Evolutionary conservation across 1,140 invertebrate genomes (phyloP).

Genomic region (Oscheius sp.): DNA sequence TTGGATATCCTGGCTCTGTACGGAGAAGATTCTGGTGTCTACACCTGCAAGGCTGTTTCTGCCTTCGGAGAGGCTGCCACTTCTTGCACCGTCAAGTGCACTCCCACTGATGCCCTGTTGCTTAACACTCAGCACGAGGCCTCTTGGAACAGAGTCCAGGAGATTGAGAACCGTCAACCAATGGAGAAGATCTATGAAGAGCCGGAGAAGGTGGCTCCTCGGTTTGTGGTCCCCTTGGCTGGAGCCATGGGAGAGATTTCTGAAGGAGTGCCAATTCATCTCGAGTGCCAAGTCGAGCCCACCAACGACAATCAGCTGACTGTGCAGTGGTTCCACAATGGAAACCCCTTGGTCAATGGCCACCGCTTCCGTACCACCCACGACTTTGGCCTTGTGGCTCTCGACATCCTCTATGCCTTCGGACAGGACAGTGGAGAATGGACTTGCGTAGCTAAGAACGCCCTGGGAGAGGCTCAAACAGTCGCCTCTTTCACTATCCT

Average conservation of each 20-base stretch:
- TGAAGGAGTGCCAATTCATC: constrained; percentile 85
- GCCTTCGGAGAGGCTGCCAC: constrained; percentile 85
- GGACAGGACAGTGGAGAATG: constrained; percentile 81
- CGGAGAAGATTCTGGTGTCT: constrained; percentile 86
- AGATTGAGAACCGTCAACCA: constrained; percentile 78
- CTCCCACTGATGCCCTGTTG: constrained; percentile 75
- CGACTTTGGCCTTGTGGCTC: constrained; percentile 85
- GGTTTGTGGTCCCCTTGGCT: constrained; percentile 68
- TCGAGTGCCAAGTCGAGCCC: constrained; percentile 90
- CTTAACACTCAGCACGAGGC: constrained; percentile 82
- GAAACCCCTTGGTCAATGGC: constrained; percentile 79
- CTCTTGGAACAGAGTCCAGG: constrained; percentile 80
- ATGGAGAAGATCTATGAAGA: constrained; percentile 64
- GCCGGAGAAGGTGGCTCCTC: constrained; percentile 68
- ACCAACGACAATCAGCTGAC: constrained; percentile 88
- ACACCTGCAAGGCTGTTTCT: constrained; percentile 89
- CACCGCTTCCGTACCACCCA: constrained; percentile 82
- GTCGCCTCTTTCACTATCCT: constrained; percentile 44
- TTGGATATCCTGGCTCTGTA: constrained; percentile 91
- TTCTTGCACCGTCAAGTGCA: constrained; percentile 79
- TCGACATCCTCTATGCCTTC: constrained; percentile 83
- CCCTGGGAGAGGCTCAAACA: constrained; percentile 71
- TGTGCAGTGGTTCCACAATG: constrained; percentile 90
- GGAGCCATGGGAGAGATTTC: constrained; percentile 42
- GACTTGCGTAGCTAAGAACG: constrained; percentile 68